Conservation (phyloP, 2,113 vertebrate genomes). For the Ammodytes marinus region DNA sequence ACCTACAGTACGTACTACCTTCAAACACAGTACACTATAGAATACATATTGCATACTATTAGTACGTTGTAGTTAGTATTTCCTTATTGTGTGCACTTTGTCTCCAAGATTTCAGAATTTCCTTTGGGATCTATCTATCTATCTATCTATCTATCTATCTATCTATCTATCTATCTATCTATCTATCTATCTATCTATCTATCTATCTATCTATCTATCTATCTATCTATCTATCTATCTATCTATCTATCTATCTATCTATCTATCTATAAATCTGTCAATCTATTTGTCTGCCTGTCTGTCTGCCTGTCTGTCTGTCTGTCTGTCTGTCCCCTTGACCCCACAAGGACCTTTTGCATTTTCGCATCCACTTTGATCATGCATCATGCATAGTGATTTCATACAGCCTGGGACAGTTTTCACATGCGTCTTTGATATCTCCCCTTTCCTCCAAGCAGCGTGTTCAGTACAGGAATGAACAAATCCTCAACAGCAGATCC, state of each 20-base stretch:
- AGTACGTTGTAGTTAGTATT: neutral
- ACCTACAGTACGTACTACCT: too few species aligned
- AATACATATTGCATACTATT: neutral
- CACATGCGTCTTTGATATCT: neutral
- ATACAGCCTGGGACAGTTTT: neutral
- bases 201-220: too few species aligned
- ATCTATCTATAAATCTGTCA: too few species aligned
- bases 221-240: too few species aligned
- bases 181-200: too few species aligned
- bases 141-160: too few species aligned
- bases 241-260: too few species aligned
- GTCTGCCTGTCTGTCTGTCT: neutral
- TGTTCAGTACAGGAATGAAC: slow-evolving; percentile 15
- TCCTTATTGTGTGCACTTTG: too few species aligned
- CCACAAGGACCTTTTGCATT: neutral
- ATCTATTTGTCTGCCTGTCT: neutral
- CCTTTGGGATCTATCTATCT: too few species aligned
- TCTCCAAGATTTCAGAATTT: too few species aligned
- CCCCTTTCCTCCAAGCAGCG: neutral
- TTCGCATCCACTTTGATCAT: neutral
- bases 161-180: too few species aligned
- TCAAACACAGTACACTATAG: neutral
- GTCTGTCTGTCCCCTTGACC: neutral
- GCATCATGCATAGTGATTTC: neutral
- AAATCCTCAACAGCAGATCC: slow-evolving; percentile 5